phyloP scores from a whole-genome alignment of 2,113 vertebrate genomes.

The Steatornis caripensis region DNA sequence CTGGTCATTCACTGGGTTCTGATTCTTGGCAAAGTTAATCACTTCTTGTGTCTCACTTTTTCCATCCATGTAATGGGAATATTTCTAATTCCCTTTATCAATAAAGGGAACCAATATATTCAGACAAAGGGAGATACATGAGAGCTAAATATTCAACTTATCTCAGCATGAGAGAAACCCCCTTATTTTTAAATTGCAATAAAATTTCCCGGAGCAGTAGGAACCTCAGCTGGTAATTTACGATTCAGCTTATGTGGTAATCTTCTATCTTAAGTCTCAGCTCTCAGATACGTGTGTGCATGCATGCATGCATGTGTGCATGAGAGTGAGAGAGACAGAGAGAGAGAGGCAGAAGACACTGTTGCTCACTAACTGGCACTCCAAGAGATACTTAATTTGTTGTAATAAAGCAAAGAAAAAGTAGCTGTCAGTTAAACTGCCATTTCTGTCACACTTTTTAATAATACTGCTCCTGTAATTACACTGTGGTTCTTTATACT shows the following conservation, averaged over 20 bases:
- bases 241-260: background rate
- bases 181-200: background rate
- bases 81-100: background rate
- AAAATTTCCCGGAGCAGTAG: background rate
- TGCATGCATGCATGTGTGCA: background rate
- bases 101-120: background rate
- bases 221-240: background rate
- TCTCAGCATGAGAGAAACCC: background rate
- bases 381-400: conserved; percentile 79
- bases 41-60: background rate
- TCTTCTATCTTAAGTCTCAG: background rate
- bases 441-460: conserved; percentile 84
- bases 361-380: conserved; percentile 53
- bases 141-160: background rate
- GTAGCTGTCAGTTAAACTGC: conserved; percentile 80
- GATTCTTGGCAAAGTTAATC: background rate
- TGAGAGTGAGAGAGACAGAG: background rate
- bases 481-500: conserved; percentile 82
- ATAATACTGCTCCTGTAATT: conserved; percentile 82
- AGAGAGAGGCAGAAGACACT: background rate
- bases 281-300: background rate
- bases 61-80: background rate
- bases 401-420: conserved; percentile 82
- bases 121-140: background rate
- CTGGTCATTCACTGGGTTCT: background rate